Base-by-base conservation (phyloP, 2,797 vertebrate genomes). In the Eospalax fontanierii region DNA sequence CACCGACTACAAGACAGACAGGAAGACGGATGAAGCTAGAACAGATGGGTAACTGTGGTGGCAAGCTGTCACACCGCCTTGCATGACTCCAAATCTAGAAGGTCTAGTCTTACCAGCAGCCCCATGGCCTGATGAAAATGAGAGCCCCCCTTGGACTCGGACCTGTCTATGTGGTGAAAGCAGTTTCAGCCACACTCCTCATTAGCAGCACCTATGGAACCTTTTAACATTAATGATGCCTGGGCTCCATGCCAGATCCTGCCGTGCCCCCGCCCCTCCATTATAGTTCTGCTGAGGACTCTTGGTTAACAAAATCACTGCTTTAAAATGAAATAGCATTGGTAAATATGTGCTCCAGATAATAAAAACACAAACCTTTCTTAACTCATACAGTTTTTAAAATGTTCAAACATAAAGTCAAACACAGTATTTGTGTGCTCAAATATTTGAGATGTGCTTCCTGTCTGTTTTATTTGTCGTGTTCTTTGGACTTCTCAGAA, bases 391-490 rank as follows among this genome's bases (percentile, higher is more conserved):
- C 40, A 76, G 73, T 96, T 96, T 87, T 50, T 61, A 75, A 78
- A 92, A 63, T 66, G n/a, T 43, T 19, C 46, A 89, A 76, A 70
- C 0, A 38, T 35, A 92, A 89, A 95, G 71, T 8, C 14, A 87
- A 81, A 63, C 26, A 57, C 43, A 19, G 4, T 70, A 82, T 30
- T 93, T 91, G 5, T 33, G 43, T 70, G 40, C 22, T 82, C 40
- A 87, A 93, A 91, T 81, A 84, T 93, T 78, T 89, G 73, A 89
- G 85, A 94, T 70, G 26, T 46, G 87, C 8, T 59, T 82, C 70
- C 30, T 22, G n/a, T 59, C 38, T 93, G 33, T 65, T 92, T 86
- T 91, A 68, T 76, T 73, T 84, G 50, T 35, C 70, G 18, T 74
- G 24, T 73, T 70, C 57, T 19, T 4, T 22, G 85, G n/a, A 89